Evolutionary conservation across 2,888 invertebrate species (phyloP), one percentile per base, ranked within the genome.

Genomic region (Cephus spinipes): DNA sequence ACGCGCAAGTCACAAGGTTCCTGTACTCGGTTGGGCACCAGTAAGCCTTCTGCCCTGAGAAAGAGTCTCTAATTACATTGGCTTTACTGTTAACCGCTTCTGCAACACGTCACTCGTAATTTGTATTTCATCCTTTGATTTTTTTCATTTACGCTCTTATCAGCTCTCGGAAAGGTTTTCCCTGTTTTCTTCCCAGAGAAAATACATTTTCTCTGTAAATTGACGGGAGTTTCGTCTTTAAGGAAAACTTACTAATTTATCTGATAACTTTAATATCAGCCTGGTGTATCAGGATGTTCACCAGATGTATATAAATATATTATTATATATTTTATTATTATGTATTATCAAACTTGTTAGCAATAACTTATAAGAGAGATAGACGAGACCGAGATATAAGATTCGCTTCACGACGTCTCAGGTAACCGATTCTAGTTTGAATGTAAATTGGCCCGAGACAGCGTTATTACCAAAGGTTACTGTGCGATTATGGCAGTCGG

Each of bases 11-110:
- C 55, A 23, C 23, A 23, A 2, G 55, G 55, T 23, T 23, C 23
- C 9, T 55, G 23, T 23, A 23, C 23, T 23, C 55, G 23, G 23
- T 23, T 55, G 23, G 55, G 23, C 55, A 9, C 31, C 33, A 11
- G 74, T 12, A 77, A 73, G 77, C 77, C 12, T 23, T 36, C 77
- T 75, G 75, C 75, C 77, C 40, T 71, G 69, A 75, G 75, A 77
- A 75, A 35, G 35, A 30, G 36, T n/a, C 75, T 55, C 75, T 77
- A 77, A 77, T 77, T 77, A 69, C 77, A 77, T 69, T 23, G 33
- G 74, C 55, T 77, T 78, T 73, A 78, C 76, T 73, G 76, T 78
- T 78, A 78, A 36, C 73, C 73, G 9, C 23, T 1, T 55, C 23
- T 55, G 23, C 9, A 23, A 23, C 23, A 55, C 23, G 55, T 55